Evolutionary conservation across 1,140 invertebrate genomes (phyloP), one percentile per base, ranked within the genome.

Genomic region (Dysdera silvatica): DNA sequence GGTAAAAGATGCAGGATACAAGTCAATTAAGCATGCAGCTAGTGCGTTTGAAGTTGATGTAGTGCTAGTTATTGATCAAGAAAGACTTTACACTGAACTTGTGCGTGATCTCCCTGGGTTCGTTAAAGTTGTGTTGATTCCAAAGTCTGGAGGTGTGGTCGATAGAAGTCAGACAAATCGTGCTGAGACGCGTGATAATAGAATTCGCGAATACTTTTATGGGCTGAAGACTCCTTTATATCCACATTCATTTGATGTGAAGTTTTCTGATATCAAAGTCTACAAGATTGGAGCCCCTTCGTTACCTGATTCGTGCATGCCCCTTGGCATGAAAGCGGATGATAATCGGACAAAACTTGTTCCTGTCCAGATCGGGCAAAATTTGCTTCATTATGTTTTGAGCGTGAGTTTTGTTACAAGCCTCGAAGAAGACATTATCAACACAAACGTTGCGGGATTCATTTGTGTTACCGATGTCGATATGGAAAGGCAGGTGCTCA

Each of bases 11-110:
- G 55, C 49, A 52, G 79, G 80, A 4, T 81, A 81, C 62, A 71
- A 78, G 40, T 74, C 75, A 24, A 67, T 82, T 2, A 74, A 79
- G 12, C 89, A 95, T 72, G 85, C 91, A 5, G 91, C 93, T 0
- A 85, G 90, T 72, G 88, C 89, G 4, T 98, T 98, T 78, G 91
- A 97, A 81, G 91, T 95, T 2, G 91, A 96, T 75, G 85, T 95
- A 0, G 91, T 99, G 70, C 79, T 98, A 63, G 95, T 99, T 0
- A 74, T 99, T 49, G 96, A 99, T 76, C 95, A 99, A 75, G 95
- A 98, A 76, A 82, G 94, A 71, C 74, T 98, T 1, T 97, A 93
- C 73, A 97, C 91, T 78, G 93, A 98, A 78, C 77, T 99, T 33
- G 86, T 91, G 31, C 79, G 91, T 59, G 95, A 98, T 76, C 87